Evolutionary conservation across 2,797 vertebrate genomes (phyloP).

Genomic region (Betta splendens): DNA sequence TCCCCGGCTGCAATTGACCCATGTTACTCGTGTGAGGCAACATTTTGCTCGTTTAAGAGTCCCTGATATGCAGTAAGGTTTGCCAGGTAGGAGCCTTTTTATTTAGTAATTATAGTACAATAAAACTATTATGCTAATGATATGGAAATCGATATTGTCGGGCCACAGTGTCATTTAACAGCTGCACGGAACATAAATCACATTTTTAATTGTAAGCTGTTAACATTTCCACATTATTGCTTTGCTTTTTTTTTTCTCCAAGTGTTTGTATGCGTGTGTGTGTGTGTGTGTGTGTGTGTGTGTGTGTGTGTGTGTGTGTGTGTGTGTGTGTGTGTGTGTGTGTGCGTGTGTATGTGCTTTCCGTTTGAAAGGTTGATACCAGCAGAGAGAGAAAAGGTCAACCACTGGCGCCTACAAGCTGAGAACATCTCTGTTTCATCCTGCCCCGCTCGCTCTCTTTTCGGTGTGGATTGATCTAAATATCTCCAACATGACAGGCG

Average conservation of each 20-base stretch:
- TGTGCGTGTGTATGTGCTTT: slow-evolving; percentile 32
- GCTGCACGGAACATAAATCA: slow-evolving; percentile 81
- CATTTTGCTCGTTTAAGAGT: slow-evolving; percentile 96
- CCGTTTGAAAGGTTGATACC: slow-evolving; percentile 53
- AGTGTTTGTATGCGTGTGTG: slow-evolving; percentile 27
- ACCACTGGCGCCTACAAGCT: slow-evolving; percentile 21
- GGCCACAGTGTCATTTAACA: slow-evolving; percentile 78
- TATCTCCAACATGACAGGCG: slow-evolving; percentile 39
- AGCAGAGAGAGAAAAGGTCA: slow-evolving; percentile 72
- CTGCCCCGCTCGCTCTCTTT: slow-evolving; percentile 26
- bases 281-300: slow-evolving; percentile 27
- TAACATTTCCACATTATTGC: slow-evolving; percentile 81
- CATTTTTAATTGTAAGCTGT: slow-evolving; percentile 83
- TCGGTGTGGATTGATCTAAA: slow-evolving; percentile 47
- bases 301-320: slow-evolving; percentile 30
- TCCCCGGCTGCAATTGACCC: slow-evolving; percentile 98
- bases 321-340: slow-evolving; percentile 30
- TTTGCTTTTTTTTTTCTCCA: slow-evolving; percentile 41
- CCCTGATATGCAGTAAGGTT: slow-evolving; percentile 90
- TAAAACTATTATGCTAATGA: slow-evolving; percentile 97
- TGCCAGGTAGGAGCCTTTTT: slow-evolving; percentile 93
- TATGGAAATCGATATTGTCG: slow-evolving; percentile 86
- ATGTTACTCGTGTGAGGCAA: slow-evolving; percentile 95
- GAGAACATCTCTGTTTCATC: slow-evolving; percentile 44
- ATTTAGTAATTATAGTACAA: slow-evolving; percentile 96